phyloP scores from a whole-genome alignment of 2,113 vertebrate genomes.

The Zosterops pallidus region DNA sequence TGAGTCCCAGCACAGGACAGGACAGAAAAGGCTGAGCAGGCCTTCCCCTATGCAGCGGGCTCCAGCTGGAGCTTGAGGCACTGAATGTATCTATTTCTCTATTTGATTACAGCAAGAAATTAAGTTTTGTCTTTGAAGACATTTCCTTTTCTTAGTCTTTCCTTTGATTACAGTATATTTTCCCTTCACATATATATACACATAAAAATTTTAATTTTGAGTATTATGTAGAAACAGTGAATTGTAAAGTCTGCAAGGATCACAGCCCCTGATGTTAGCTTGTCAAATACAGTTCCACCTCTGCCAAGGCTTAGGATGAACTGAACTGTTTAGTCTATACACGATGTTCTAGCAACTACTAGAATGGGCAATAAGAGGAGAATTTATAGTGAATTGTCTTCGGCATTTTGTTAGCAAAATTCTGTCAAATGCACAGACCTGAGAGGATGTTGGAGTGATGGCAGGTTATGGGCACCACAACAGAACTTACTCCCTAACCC shows the following conservation, averaged over 20 bases:
- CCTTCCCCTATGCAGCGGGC: accelerated
- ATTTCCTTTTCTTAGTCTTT: neutral
- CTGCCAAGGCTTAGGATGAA: neutral
- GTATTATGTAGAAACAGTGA: neutral
- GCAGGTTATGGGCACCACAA: neutral
- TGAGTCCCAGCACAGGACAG: accelerated
- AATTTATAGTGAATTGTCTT: neutral
- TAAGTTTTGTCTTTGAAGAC: neutral
- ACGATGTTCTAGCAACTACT: neutral
- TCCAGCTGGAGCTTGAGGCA: neutral
- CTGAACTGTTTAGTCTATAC: neutral
- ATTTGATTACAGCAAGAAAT: neutral
- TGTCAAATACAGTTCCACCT: neutral
- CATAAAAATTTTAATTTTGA: neutral
- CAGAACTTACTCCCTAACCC: neutral
- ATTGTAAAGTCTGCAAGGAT: neutral
- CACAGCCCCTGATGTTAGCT: neutral
- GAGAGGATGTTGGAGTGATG: neutral
- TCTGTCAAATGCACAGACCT: neutral
- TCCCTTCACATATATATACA: neutral
- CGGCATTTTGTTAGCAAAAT: neutral
- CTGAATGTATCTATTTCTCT: neutral
- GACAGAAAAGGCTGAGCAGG: neutral
- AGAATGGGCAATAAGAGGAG: neutral
- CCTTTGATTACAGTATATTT: neutral